Evolutionary conservation across 2,888 invertebrate species (phyloP).

Genomic region (Hirtodrosophila duncani): DNA sequence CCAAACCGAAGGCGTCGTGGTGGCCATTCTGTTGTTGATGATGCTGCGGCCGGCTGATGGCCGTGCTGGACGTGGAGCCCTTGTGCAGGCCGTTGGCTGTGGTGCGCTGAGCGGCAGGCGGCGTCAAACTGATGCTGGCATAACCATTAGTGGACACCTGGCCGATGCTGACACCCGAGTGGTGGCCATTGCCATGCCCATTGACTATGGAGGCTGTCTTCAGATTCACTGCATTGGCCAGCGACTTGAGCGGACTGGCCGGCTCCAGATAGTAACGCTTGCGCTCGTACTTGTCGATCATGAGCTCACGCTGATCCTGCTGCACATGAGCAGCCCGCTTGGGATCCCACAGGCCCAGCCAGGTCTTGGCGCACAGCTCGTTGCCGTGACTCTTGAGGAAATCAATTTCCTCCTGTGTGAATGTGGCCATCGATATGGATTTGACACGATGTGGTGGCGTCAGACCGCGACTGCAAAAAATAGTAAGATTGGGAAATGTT

Average conservation of each 20-base stretch:
- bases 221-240: constrained; percentile 75
- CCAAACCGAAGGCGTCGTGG: constrained; percentile 47
- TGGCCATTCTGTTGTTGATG: constrained; percentile 50
- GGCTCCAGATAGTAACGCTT: constrained; percentile 82
- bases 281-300: constrained; percentile 96
- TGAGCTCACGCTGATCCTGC: constrained; percentile 93
- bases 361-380: constrained; percentile 94
- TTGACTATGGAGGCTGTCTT: constrained; percentile 46
- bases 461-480: constrained; percentile 90
- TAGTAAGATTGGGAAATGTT: not conserved
- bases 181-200: constrained; percentile 38
- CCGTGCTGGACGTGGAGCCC: constrained; percentile 49
- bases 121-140: constrained; percentile 76
- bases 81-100: constrained; percentile 74
- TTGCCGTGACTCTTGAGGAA: constrained; percentile 93
- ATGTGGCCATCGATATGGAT: constrained; percentile 99
- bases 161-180: constrained; percentile 22
- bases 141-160: constrained; percentile 54
- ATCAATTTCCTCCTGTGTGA: constrained; percentile 96
- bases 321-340: constrained; percentile 85
- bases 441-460: constrained; percentile 99
- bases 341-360: constrained; percentile 93
- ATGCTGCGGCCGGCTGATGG: constrained; percentile 76
- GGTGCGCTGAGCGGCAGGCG: constrained; percentile 76
- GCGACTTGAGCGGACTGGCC: constrained; percentile 78